Evolutionary conservation across 1,140 invertebrate genomes (phyloP).

Genomic region (Drosophila asahinai): DNA sequence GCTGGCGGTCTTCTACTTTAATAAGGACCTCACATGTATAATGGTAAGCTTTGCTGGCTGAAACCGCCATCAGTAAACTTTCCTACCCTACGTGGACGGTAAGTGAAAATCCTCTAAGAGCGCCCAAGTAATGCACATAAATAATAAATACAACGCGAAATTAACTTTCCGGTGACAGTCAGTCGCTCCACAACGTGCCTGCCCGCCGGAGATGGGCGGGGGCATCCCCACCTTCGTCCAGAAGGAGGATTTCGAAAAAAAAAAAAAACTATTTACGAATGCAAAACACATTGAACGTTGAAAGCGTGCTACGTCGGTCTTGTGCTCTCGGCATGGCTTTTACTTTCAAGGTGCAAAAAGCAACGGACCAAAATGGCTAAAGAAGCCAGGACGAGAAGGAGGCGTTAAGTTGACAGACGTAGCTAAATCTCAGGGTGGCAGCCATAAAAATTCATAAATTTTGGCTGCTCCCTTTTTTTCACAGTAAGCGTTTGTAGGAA

Average conservation of each 20-base stretch:
- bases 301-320: conserved; percentile 62
- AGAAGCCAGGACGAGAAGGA: conserved; percentile 3
- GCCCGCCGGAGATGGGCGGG: background rate
- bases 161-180: conserved; percentile 56
- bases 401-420: conserved; percentile 68
- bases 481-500: background rate
- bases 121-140: conserved; percentile 71
- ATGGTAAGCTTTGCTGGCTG: background rate
- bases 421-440: conserved; percentile 60
- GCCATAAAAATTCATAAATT: conserved; percentile 77
- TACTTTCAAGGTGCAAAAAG: conserved; percentile 65
- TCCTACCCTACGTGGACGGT: conserved; percentile 28
- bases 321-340: conserved; percentile 61
- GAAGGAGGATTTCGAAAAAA: conserved; percentile 4
- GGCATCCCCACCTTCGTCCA: background rate
- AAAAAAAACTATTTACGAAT: conserved; percentile 70
- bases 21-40: background rate
- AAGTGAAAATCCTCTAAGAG: conserved; percentile 74
- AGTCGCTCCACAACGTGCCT: conserved; percentile 21
- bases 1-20: background rate
- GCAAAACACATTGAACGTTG: conserved; percentile 77
- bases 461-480: conserved; percentile 31
- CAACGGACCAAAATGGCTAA: conserved; percentile 34
- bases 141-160: conserved; percentile 77
- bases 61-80: conserved; percentile 7